Evolutionary conservation across 2,113 vertebrate genomes (phyloP), one percentile per base, ranked within the genome.

Genomic region (Numida meleagris): DNA sequence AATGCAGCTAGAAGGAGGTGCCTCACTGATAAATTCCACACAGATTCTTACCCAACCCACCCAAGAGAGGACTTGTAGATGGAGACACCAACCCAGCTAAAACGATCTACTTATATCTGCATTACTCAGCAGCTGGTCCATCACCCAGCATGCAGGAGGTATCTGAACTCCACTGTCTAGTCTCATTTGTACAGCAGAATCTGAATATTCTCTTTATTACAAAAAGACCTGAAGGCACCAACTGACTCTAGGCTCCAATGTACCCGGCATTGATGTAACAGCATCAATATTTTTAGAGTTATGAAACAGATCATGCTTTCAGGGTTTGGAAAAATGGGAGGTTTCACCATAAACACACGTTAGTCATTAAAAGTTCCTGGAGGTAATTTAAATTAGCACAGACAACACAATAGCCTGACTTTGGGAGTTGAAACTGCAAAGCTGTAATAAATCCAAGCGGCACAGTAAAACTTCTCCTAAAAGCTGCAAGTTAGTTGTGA

Each of bases 401-500:
- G 70, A 50, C 51, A 86, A 90, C n/a, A 82, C 23, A 93, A 86
- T 43, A 94, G 62, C 86, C 82, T 77, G 70, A 80, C 68, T 91
- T 88, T 34, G 70, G 55, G 73, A 96, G 61, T 0, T 78, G 46
- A 95, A 90, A 70, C 59, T 65, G 43, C 70, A 95, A 88, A 92
- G 34, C 33, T 81, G 36, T 71, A 93, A 57, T 63, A 93, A 88
- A 88, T 74, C 46, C 65, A 93, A 80, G 42, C 4, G 23, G 65
- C 83, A 84, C 10, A 50, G 29, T 90, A 78, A 77, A 94, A 90
- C 66, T 81, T 79, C 38, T 88, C 31, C 62, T 51, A 65, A 94
- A 91, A 86, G 83, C 48, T 90, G 74, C 57, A 91, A 94, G 89
- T 51, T 36, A 88, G 55, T 74, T 88, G 25, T 74, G 72, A 93